phyloP scores from a whole-genome alignment of 2,888 invertebrate genomes.

The Pediacus dermestoides region DNA sequence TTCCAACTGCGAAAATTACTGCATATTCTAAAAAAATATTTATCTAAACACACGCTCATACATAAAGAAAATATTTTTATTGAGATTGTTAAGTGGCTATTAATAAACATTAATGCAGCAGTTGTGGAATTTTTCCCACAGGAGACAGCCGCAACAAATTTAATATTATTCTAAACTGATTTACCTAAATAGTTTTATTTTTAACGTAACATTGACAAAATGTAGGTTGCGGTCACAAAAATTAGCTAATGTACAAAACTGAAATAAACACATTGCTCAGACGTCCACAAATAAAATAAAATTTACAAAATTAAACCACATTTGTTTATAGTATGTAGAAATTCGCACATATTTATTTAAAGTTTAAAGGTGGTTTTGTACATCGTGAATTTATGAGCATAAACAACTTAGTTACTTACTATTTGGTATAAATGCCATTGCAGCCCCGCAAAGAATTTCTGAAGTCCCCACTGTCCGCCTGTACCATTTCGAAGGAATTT shows the following conservation, averaged over 20 bases:
- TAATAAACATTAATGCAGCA: too few relatives aligned
- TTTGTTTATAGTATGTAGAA: too few relatives aligned
- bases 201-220: slow-evolving; percentile 38
- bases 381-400: background rate
- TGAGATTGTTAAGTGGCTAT: too few relatives aligned
- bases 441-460: slow-evolving; percentile 80
- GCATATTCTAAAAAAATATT: too few relatives aligned
- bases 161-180: too few relatives aligned
- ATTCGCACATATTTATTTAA: slow-evolving; percentile 8
- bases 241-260: slow-evolving; percentile 27
- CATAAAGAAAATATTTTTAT: too few relatives aligned
- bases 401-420: slow-evolving; percentile 58
- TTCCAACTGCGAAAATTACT: too few relatives aligned
- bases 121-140: too few relatives aligned
- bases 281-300: slow-evolving; percentile 28
- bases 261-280: slow-evolving; percentile 31
- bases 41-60: too few relatives aligned
- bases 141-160: too few relatives aligned
- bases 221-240: slow-evolving; percentile 39
- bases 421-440: slow-evolving; percentile 78
- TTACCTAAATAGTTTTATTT: slow-evolving; percentile 27
- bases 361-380: background rate
- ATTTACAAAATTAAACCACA: slow-evolving; percentile 14
- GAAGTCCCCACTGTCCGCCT: slow-evolving; percentile 77
- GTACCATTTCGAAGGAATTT: slow-evolving; percentile 91